Evolutionary conservation across 2,797 vertebrate genomes (phyloP), one percentile per base, ranked within the genome.

Genomic region (Prionace glauca): DNA sequence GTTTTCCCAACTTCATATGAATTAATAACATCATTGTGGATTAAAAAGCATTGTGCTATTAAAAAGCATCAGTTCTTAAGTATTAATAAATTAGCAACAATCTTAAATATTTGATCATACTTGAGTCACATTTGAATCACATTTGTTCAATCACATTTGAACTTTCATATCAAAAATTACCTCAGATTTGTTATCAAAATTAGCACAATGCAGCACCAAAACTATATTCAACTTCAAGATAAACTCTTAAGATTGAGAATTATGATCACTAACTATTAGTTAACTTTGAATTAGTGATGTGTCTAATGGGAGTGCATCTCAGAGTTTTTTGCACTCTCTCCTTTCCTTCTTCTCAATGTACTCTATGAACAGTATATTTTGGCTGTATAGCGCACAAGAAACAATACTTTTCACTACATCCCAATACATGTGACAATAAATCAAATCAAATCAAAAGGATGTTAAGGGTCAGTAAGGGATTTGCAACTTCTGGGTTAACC

Each of bases 261-360:
- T 65, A 36, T 91, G 60, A 20, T 36, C n/a, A 69, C 67, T 69
- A 69, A 18, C 67, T 69, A 69, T 69, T 20, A 18, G 67, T 16
- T 65, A n/a, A 67, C n/a, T 20, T n/a, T n/a, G 16, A 91, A 65
- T n/a, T 36, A 8, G 1, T 67, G 88, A 36, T 41, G 60, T 67
- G 81, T 65, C 95, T 95, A 94, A 95, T 95, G 94, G 69, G 36
- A 62, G 4, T 90, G 87, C 32, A n/a, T 91, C 32, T n/a, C 29
- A 20, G 32, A 3, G 50, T 7, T 56, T 5, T 56, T 56, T 56
- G 50, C 50, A 56, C 5, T 56, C 50, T 56, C 50, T 56, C 50
- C 50, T 56, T 56, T 56, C 50, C 50, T 56, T 56, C 50, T 56
- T 56, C 50, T 7, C 50, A 56, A 56, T 56, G 50, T 56, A 56